Percentiles rank a stretch among this genome's conserved stretches.
phyloP scores from a whole-genome alignment of 2,797 vertebrate genomes.

The Hylomyscus alleni region DNA sequence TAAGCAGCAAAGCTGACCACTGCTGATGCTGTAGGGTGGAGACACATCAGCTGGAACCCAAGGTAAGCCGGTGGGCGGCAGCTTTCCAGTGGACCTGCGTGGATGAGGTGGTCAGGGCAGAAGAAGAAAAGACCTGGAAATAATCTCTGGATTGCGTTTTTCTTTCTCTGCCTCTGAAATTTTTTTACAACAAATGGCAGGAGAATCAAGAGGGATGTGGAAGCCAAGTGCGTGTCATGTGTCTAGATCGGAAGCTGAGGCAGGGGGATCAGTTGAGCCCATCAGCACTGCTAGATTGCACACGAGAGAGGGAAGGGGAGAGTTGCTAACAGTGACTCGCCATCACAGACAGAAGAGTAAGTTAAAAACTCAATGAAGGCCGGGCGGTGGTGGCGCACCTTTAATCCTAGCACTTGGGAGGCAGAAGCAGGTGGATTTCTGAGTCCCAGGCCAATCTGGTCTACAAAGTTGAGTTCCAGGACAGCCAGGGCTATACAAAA shows the following conservation, averaged over 20 bases:
- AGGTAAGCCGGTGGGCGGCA: neutral
- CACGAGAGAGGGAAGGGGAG: no score
- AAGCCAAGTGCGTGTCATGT: neutral
- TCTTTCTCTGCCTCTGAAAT: neutral
- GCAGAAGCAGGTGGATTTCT: no score
- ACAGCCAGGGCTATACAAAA: no score
- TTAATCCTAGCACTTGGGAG: no score
- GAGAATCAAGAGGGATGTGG: neutral
- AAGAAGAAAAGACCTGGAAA: neutral
- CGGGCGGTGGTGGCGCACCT: no score
- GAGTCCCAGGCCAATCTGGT: no score
- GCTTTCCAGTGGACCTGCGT: neutral
- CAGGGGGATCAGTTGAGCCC: neutral
- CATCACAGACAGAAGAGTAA: neutral
- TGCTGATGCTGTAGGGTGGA: slow-evolving; percentile 30
- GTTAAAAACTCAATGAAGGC: neutral
- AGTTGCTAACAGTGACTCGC: neutral
- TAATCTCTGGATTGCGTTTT: slow-evolving; percentile 27
- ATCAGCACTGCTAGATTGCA: neutral
- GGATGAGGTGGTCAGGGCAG: neutral
- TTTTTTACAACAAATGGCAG: slow-evolving; percentile 43
- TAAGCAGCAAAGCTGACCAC: neutral
- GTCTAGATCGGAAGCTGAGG: neutral
- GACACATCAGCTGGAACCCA: neutral
- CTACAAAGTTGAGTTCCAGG: no score